Conservation (phyloP, 2,113 vertebrate species). For the Neomonachus schauinslandi region DNA sequence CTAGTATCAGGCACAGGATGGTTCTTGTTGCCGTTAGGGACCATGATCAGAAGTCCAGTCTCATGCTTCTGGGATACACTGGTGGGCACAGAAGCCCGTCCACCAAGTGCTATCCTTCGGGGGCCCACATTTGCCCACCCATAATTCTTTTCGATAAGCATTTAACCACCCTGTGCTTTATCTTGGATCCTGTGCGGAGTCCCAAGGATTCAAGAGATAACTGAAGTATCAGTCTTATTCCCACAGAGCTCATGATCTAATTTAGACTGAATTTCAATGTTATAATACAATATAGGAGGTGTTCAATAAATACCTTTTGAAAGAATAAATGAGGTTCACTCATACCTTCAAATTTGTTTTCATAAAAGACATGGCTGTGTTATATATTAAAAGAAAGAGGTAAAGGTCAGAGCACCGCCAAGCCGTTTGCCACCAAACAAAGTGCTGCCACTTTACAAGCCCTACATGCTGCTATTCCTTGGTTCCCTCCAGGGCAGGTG, state of each 20-base stretch:
- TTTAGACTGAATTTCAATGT: neutral
- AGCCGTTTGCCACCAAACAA: neutral
- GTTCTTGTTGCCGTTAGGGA: neutral
- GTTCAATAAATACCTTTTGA: neutral
- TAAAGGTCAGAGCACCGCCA: neutral
- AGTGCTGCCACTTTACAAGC: accelerated
- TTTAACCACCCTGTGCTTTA: neutral
- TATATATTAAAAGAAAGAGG: neutral
- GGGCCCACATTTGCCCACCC: neutral
- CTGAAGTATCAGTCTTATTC: neutral
- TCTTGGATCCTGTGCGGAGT: neutral
- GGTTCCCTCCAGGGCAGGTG: neutral
- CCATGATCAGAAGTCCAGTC: neutral
- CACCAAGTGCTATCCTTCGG: neutral
- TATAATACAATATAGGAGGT: neutral
- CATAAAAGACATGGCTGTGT: neutral
- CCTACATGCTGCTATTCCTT: neutral
- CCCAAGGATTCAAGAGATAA: neutral
- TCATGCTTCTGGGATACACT: neutral
- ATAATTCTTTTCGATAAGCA: neutral
- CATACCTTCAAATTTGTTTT: neutral
- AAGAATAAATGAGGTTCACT: neutral
- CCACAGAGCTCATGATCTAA: neutral
- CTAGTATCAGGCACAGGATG: neutral
- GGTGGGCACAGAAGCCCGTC: accelerated